Conservation (phyloP, 2,113 vertebrate genomes). For the Potamarius usumacintae region DNA sequence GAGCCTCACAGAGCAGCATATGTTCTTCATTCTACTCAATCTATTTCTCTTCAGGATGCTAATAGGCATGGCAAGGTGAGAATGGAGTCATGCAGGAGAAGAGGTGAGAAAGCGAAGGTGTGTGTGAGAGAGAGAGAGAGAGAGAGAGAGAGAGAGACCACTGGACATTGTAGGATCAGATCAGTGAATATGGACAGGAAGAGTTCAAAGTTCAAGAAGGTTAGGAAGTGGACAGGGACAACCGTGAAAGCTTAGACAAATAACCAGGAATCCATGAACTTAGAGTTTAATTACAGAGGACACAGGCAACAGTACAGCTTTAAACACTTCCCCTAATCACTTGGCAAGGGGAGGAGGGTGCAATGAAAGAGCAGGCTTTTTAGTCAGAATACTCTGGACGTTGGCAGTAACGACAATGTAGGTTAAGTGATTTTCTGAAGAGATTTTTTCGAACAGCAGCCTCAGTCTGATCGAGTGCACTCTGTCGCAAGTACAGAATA, state of each 20-base stretch:
- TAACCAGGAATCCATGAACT: neutral
- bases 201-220: neutral
- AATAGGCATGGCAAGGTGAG: constrained; percentile 46
- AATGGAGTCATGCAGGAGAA: constrained; percentile 27
- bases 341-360: neutral
- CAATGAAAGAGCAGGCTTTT: neutral
- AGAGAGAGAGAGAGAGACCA: neutral
- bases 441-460: neutral
- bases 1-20: constrained; percentile 39
- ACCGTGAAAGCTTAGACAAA: neutral
- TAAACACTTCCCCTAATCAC: neutral
- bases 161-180: neutral
- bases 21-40: constrained; percentile 41
- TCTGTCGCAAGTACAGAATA: neutral
- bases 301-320: neutral
- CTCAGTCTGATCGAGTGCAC: neutral
- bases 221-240: neutral
- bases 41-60: constrained; percentile 50
- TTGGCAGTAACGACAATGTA: neutral
- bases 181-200: neutral
- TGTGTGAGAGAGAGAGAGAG: constrained; percentile 21
- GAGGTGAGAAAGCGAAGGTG: neutral
- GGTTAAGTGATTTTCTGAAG: neutral
- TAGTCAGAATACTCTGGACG: neutral
- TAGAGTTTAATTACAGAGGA: neutral